phyloP scores from a whole-genome alignment of 2,797 vertebrate genomes.

The Hydrocynus forskahlii region DNA sequence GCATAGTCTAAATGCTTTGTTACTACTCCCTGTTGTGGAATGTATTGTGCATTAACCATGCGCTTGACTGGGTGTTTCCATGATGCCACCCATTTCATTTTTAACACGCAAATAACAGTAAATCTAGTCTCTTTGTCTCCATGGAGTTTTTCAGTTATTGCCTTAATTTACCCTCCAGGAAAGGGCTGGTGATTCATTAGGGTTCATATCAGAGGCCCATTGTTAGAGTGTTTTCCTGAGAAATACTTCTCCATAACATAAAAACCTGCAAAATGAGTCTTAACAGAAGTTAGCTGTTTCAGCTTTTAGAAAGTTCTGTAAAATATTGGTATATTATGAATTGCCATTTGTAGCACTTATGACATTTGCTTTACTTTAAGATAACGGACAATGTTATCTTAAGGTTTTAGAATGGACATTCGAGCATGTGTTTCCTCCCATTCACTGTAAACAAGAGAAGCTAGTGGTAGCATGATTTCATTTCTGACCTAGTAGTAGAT shows the following conservation, averaged over 20 bases:
- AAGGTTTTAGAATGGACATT: not conserved
- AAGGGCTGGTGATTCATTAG: not conserved
- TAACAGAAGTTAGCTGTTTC: not conserved
- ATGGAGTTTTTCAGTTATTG: not conserved
- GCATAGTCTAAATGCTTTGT: constrained; percentile 28
- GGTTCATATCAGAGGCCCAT: not conserved
- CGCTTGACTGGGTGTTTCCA: constrained; percentile 30
- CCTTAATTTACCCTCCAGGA: not conserved
- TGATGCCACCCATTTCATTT: constrained; percentile 6
- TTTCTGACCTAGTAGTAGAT: not conserved
- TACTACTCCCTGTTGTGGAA: constrained; percentile 47
- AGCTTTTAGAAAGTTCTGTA: not conserved
- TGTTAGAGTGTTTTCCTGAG: not conserved
- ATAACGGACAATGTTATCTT: not conserved
- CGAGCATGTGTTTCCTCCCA: not conserved
- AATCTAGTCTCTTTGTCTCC: not conserved
- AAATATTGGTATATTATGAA: not conserved
- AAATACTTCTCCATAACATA: not conserved
- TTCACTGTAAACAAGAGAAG: not conserved
- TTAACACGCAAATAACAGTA: not conserved
- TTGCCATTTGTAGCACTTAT: not conserved
- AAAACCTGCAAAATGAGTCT: not conserved
- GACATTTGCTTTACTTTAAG: not conserved
- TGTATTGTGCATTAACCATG: constrained; percentile 30
- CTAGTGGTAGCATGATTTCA: not conserved